Percentiles rank a stretch among this genome's conserved stretches.
Conservation (phyloP, 2,113 vertebrate species). For the Gavia stellata region DNA sequence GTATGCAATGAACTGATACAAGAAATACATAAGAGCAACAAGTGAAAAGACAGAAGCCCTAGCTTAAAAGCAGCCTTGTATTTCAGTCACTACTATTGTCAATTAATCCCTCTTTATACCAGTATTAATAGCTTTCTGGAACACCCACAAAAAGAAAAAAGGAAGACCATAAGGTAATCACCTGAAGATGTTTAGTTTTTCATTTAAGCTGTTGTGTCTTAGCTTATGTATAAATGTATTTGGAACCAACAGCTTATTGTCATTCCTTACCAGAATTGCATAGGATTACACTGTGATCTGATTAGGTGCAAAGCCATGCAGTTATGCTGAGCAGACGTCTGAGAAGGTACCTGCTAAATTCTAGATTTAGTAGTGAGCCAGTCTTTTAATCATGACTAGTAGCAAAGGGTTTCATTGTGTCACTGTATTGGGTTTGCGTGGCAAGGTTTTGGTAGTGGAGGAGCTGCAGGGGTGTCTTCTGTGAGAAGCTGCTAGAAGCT, state of each 20-base stretch:
- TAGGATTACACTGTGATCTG: neutral
- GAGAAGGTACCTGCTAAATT: neutral
- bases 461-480: neutral
- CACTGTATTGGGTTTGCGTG: neutral
- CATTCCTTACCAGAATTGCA: neutral
- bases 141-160: neutral
- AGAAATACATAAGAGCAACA: neutral
- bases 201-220: neutral
- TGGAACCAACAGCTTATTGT: neutral
- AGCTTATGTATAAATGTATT: neutral
- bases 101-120: neutral
- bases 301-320: neutral
- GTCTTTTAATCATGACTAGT: neutral
- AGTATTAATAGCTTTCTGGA: neutral
- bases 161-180: neutral
- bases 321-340: neutral
- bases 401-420: neutral
- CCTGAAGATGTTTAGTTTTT: neutral
- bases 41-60: neutral
- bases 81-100: neutral
- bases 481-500: neutral
- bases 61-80: neutral
- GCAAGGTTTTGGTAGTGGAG: neutral
- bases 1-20: neutral
- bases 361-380: neutral